phyloP scores from a whole-genome alignment of 2,113 vertebrate genomes.

The Ivindomyrus marchei region DNA sequence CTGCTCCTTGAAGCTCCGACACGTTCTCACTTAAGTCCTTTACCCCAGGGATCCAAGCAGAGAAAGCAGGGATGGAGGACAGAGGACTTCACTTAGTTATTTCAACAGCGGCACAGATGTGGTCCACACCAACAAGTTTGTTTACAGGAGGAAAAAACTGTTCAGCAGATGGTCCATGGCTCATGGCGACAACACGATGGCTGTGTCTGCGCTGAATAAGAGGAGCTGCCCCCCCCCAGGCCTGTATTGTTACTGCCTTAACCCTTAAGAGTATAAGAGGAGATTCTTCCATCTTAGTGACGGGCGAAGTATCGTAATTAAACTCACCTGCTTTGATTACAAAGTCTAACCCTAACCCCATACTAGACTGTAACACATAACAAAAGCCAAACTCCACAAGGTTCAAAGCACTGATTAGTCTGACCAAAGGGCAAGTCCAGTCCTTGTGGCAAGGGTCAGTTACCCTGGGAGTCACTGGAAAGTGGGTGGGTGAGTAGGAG shows the following conservation, averaged over 20 bases:
- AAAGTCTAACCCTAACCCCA: neutral
- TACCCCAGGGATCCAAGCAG: slow-evolving; percentile 13
- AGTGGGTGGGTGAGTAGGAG: neutral
- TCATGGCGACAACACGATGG: neutral
- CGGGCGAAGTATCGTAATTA: neutral
- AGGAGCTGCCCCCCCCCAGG: neutral
- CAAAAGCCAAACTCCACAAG: neutral
- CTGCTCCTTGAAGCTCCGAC: slow-evolving; percentile 39
- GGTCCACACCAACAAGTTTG: neutral
- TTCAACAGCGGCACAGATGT: neutral
- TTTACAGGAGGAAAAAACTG: neutral
- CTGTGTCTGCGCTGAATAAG: neutral
- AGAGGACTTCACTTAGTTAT: neutral
- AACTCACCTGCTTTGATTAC: neutral
- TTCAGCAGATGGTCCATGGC: neutral
- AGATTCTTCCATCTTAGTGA: neutral
- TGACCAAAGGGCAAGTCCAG: neutral
- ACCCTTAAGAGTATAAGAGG: neutral
- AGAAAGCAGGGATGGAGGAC: slow-evolving; percentile 11
- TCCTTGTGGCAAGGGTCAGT: neutral
- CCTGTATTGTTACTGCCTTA: neutral
- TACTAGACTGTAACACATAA: neutral
- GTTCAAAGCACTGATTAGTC: neutral
- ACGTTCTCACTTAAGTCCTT: slow-evolving; percentile 34
- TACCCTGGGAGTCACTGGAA: neutral